Conservation (phyloP, 2,113 vertebrate genomes). For the Passer domesticus region DNA sequence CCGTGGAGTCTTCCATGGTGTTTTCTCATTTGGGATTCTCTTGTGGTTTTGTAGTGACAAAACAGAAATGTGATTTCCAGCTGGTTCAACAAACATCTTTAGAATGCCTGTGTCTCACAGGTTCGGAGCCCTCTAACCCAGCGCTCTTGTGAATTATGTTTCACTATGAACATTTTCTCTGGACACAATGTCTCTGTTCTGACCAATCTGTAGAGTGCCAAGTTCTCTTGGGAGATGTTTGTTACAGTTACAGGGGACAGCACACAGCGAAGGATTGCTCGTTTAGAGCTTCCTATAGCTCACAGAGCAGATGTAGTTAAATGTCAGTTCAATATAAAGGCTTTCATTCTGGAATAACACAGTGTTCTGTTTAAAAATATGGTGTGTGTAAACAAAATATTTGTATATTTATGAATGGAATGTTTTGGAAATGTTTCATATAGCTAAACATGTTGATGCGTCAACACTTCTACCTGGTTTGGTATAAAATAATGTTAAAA, state of each 20-base stretch:
- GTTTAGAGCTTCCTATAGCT: neutral
- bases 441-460: neutral
- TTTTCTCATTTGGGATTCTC: neutral
- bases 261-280: fast-evolving
- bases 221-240: neutral
- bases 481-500: neutral
- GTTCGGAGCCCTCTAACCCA: neutral
- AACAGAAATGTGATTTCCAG: neutral
- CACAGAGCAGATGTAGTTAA: slow-evolving; percentile 13
- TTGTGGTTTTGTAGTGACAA: neutral
- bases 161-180: neutral
- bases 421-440: neutral
- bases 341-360: neutral
- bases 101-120: neutral
- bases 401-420: neutral
- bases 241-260: neutral
- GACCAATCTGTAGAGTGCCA: too few relatives aligned
- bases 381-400: slow-evolving; percentile 29
- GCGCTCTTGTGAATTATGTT: fast-evolving
- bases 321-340: slow-evolving; percentile 23
- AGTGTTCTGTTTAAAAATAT: slow-evolving; percentile 22
- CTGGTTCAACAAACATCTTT: neutral
- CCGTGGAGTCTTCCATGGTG: neutral
- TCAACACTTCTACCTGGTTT: neutral
- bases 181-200: neutral